A percentile compares a stretch with the other conserved stretches of the same genome.
Conservation (phyloP, 2,113 vertebrate genomes). For the Periophthalmodon schlosseri region DNA sequence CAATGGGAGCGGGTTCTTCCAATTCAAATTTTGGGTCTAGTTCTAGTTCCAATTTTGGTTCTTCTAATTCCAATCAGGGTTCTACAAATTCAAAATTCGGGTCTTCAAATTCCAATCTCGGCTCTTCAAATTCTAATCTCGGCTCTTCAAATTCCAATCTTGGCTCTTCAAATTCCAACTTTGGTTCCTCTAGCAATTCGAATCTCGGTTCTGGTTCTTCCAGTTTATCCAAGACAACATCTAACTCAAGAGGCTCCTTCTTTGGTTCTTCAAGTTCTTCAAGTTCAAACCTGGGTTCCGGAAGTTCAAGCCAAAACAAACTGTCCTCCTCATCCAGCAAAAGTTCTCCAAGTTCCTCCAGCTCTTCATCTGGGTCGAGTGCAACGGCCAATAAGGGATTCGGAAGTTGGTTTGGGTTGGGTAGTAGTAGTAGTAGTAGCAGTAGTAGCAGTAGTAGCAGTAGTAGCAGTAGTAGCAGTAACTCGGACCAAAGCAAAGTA, state of each 20-base stretch:
- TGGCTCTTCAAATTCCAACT: neutral
- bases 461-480: slow-evolving; percentile 20
- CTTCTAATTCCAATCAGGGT: slow-evolving; percentile 1
- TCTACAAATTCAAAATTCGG: neutral
- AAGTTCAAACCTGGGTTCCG: neutral
- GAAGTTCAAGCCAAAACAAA: slow-evolving; percentile 26
- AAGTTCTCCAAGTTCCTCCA: slow-evolving; percentile 18
- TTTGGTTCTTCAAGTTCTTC: neutral
- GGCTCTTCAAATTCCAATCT: slow-evolving; percentile 8
- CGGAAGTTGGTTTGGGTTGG: slow-evolving; percentile 15
- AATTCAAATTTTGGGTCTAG: neutral
- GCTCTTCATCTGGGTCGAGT: neutral
- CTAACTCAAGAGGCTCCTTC: neutral
- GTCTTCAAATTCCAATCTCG: neutral
- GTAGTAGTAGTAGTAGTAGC: neutral
- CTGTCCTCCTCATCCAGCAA: slow-evolving; percentile 1
- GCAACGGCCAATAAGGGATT: neutral
- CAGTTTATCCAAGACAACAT: neutral
- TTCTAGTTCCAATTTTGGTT: neutral
- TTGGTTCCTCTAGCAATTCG: neutral
- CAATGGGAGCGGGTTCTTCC: slow-evolving; percentile 13
- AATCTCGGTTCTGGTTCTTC: neutral
- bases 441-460: neutral
- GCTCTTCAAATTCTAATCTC: slow-evolving; percentile 2
- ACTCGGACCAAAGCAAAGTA: slow-evolving; percentile 48